Evolutionary conservation across 2,888 invertebrate genomes (phyloP).

Genomic region (Petrolisthes cinctipes): DNA sequence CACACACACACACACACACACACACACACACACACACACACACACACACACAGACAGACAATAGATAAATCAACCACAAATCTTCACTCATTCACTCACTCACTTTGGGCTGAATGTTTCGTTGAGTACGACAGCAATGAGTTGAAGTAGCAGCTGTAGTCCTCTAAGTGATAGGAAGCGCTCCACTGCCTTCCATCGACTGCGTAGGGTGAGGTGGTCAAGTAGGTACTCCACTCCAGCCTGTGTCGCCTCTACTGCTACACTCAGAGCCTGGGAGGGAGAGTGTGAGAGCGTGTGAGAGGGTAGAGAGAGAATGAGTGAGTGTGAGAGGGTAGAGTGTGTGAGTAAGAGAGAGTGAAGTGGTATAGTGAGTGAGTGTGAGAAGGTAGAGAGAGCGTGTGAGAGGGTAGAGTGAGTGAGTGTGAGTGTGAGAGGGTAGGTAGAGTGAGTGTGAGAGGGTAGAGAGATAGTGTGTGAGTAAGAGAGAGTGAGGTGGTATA

Average conservation of each 20-base stretch:
- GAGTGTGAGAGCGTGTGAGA: too few species aligned
- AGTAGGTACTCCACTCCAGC: slow-evolving; percentile 87
- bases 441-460: too few species aligned
- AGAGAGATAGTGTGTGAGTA: too few species aligned
- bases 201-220: slow-evolving; percentile 80
- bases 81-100: not conserved
- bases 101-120: slow-evolving; percentile 58
- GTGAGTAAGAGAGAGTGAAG: not conserved
- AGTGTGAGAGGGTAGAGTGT: not conserved
- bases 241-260: slow-evolving; percentile 84
- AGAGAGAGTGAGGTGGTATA: too few species aligned
- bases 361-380: not conserved
- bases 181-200: slow-evolving; percentile 91
- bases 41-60: too few species aligned
- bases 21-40: too few species aligned
- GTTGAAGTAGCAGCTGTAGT: slow-evolving; percentile 80
- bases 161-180: slow-evolving; percentile 87
- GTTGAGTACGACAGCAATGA: slow-evolving; percentile 73
- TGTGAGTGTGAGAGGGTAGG: too few species aligned
- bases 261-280: slow-evolving; percentile 72
- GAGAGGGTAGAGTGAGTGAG: too few species aligned
- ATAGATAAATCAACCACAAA: not conserved
- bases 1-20: too few species aligned
- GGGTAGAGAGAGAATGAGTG: too few species aligned
- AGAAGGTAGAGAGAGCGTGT: not conserved